Evolutionary conservation across 2,888 invertebrate species (phyloP), one percentile per base, ranked within the genome.

Genomic region (Biston stratarius): DNA sequence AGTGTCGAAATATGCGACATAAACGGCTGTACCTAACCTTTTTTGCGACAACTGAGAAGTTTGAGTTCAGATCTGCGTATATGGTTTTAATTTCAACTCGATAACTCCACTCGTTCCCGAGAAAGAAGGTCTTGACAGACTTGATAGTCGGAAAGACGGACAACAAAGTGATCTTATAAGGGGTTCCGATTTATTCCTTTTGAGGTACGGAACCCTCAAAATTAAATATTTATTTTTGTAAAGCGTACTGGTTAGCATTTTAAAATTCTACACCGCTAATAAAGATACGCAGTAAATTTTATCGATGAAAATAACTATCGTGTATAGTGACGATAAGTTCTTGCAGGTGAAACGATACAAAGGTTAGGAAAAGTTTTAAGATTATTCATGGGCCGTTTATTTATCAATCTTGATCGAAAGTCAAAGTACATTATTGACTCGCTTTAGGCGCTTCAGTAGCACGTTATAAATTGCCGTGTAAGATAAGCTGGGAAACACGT

Each of bases 381-480:
- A 58, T 44, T 57, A 57, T 57, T 36, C 44, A 57, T 57, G 12
- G 14, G 14, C 34, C 34, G 36, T 63, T 47, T 36, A 40, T 42
- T 34, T 64, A 53, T 58, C 38, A 42, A 49, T 38, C 36, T 55
- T 42, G 59, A 60, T 60, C 14, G 33, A 48, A 15, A 52, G 34
- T 49, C 65, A 42, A 55, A 42, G 53, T 11, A 33, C 48, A 11
- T 53, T 51, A 59, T 55, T 45, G 48, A 60, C 65, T 65, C 60
- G 65, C 65, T 65, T 64, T 48, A 56, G 65, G 55, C 60, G 36
- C n/a, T 64, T 64, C 59, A 42, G 65, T 55, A 60, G 65, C 60
- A 36, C 44, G 36, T 42, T 40, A 38, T 64, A 64, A 64, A 60
- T 64, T 53, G 40, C 10, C 14, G 42, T 55, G 24, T 15, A 48